Base-by-base conservation (phyloP, 2,888 invertebrate genomes). In the Zele albiditarsus region DNA sequence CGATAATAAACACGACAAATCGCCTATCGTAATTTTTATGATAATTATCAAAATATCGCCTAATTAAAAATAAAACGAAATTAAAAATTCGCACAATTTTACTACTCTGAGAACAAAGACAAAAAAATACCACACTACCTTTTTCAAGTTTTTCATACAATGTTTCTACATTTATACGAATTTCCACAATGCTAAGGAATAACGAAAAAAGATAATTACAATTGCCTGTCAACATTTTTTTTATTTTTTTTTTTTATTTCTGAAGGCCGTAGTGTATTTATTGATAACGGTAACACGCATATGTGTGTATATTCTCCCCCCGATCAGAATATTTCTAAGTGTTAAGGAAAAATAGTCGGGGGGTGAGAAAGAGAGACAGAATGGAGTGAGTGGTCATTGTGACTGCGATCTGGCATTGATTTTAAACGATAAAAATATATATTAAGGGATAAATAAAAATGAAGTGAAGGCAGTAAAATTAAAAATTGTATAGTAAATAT, bases 141-240 rank as follows among this genome's bases (percentile, higher is more conserved):
- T 87, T 85, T 86, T 84, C 86, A 86, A 82, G 83, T 87, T 87
- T 83, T 88, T 88, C 86, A 87, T 87, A 87, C 85, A 82, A 86
- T 85, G 83, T 88, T 88, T 88, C 87, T 89, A 88, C 88, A 88
- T 89, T 86, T 88, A 85, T 86, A 87, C 87, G 86, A 85, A 87
- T 88, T 85, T 85, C 83, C 84, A 82, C 78, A 78, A 82, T 84
- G 82, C 82, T 82, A 84, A 78, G 79, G 77, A 77, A 82, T 66
- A 42, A 74, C 68, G 60, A 63, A 75, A 73, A 28, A 60, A 63
- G 76, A 75, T 77, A 80, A 80, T 79, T 73, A 81, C 83, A 83
- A 85, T 82, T 84, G 82, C 79, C 79, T 83, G 84, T 78, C 82
- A 83, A 83, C 81, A 75, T 38, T 38, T 38, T 38, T 12, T 38